These are phyloP conservation scores for Clarias magur DNA, from an alignment of 2,113 vertebrate genomes.

Conservation along the genomic window DNA sequence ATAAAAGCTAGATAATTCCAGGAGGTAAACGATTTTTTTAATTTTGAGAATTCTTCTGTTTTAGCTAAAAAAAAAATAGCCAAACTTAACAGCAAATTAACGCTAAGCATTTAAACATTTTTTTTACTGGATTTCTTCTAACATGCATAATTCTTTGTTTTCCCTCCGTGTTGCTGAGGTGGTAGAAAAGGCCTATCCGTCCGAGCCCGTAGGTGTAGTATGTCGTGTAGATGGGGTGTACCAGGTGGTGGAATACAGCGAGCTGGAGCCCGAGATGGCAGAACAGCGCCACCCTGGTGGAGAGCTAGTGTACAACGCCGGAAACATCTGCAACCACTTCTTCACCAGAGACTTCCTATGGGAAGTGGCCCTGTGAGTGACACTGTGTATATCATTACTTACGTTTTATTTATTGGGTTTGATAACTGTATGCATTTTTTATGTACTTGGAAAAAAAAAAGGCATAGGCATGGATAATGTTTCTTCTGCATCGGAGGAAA, in stretches of 20 bases:
- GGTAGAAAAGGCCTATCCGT: slow-evolving; percentile 83
- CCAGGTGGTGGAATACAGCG: slow-evolving; percentile 96
- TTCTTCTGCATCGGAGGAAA: not conserved
- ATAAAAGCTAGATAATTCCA: no score
- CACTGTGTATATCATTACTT: not conserved
- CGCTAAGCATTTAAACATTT: no score
- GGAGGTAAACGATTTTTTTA: no score
- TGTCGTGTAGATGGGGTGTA: slow-evolving; percentile 80
- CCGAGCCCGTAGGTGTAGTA: slow-evolving; percentile 89
- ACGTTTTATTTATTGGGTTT: not conserved
- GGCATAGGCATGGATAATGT: not conserved
- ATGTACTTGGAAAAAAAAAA: not conserved
- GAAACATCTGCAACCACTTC: slow-evolving; percentile 96
- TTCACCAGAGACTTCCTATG: slow-evolving; percentile 85
- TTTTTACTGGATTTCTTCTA: not conserved
- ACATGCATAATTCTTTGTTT: not conserved
- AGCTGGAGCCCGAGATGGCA: slow-evolving; percentile 76
- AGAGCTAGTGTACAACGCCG: slow-evolving; percentile 77
- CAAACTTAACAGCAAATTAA: no score
- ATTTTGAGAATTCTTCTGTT: no score
- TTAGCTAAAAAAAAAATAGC: no score
- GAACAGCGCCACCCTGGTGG: slow-evolving; percentile 68
- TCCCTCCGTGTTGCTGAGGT: slow-evolving; percentile 72
- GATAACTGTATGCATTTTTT: not conserved
- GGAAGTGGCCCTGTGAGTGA: slow-evolving; percentile 77